Base-by-base conservation (phyloP, 2,113 vertebrate genomes). In the Colossoma macropomum region DNA sequence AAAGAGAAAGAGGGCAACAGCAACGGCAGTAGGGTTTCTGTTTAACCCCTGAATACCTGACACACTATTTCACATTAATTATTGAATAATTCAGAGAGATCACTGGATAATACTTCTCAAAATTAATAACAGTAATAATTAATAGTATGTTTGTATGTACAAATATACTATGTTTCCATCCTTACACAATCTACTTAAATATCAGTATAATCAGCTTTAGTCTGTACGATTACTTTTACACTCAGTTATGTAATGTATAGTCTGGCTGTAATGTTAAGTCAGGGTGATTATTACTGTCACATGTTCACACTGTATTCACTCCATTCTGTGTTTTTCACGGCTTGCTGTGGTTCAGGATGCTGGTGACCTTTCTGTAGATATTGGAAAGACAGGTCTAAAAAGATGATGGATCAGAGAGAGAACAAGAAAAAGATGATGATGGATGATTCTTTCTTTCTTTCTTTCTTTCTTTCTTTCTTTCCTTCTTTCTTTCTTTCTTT, bases 351-450 rank as follows among this genome's bases (percentile, higher is more conserved):
- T 10, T 59, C 7, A 1, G 17, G 19, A 15, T 50, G 6, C 52
- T 48, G 54, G n/a, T 41, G 56, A 41, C 56, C 30, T 50, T 41
- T 21, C 3, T 50, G 27, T 62, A 34, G 59, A n/a, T 54, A 41
- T 45, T n/a, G 25, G 32, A 71, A 80, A 50, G 32, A 71, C 30
- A 11, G 54, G n/a, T 27, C 19, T 48, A 73, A 73, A 73, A 30
- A 71, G 66, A 80, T 41, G 41, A 63, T 73, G 21, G 34, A 48
- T 62, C 38, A 34, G 25, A 60, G 63, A 70, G 17, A 41, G 28
- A 68, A 11, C 19, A 17, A 28, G 23, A 75, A 16, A 32, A 16
- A 27, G 60, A 50, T 1, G 34, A 0, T 17, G 13, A 50, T 50
- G 48, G 48, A 50, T 50, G 48, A 50, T 12, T 45, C 41, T 45